These are phyloP conservation scores for Platynereis dumerilii DNA, from an alignment of 2,888 invertebrate genomes.

Conservation along the genomic window DNA sequence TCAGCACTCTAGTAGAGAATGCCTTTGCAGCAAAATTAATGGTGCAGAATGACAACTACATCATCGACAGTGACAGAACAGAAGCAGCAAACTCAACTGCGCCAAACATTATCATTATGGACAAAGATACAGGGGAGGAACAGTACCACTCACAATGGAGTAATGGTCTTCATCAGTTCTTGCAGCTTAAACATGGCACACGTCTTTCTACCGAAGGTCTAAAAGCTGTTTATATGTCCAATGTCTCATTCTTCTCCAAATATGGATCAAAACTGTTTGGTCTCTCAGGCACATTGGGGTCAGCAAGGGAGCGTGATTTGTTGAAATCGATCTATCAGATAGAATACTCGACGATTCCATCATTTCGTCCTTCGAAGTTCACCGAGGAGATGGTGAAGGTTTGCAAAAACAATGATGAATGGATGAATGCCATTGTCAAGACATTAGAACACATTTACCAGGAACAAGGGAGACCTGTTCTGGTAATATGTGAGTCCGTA, in stretches of 20 bases:
- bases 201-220: constrained; percentile 27
- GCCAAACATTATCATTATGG: constrained; percentile 38
- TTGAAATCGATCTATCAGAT: constrained; percentile 28
- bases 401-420: constrained; percentile 7
- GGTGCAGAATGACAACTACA: constrained; percentile 32
- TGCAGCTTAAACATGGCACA: constrained; percentile 37
- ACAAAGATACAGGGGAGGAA: constrained; percentile 19
- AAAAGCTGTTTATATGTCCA: constrained; percentile 36
- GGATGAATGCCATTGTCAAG: not conserved
- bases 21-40: constrained; percentile 34
- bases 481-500: constrained; percentile 25
- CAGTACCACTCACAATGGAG: constrained; percentile 28
- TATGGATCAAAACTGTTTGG: constrained; percentile 49
- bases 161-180: constrained; percentile 39
- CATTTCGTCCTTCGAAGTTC: constrained; percentile 22
- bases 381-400: constrained; percentile 21
- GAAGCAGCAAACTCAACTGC: constrained; percentile 37
- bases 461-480: constrained; percentile 11
- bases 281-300: constrained; percentile 38
- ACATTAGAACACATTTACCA: not conserved
- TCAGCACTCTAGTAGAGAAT: constrained; percentile 31
- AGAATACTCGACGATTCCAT: constrained; percentile 29
- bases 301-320: constrained; percentile 48
- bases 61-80: constrained; percentile 32
- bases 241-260: constrained; percentile 27